These are phyloP conservation scores for Melanophora roralis DNA, from an alignment of 2,888 invertebrate species.

Conservation along the genomic window DNA sequence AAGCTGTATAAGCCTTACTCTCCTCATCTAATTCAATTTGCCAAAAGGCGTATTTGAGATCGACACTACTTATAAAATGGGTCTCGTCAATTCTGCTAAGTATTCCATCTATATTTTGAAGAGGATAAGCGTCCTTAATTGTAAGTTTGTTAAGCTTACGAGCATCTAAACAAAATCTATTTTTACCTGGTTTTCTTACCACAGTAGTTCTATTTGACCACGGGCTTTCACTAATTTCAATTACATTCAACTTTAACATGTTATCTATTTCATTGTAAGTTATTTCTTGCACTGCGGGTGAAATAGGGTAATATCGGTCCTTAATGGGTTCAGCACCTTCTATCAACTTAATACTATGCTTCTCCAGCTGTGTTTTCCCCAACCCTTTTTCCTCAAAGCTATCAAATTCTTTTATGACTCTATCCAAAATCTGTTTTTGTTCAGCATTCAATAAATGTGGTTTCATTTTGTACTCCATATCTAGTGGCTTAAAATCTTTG, in stretches of 20 bases:
- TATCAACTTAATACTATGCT: slow-evolving; percentile 44
- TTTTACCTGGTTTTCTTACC: slow-evolving; percentile 43
- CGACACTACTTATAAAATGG: slow-evolving; percentile 66
- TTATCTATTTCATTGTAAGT: slow-evolving; percentile 61
- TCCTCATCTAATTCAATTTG: slow-evolving; percentile 36
- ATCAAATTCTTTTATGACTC: not conserved
- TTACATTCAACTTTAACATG: slow-evolving; percentile 67
- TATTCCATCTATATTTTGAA: slow-evolving; percentile 27
- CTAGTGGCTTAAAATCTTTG: not conserved
- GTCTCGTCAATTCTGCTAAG: slow-evolving; percentile 63
- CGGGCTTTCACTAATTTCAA: slow-evolving; percentile 66
- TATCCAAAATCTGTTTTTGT: slow-evolving; percentile 1
- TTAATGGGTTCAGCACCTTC: slow-evolving; percentile 52
- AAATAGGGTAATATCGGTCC: slow-evolving; percentile 18
- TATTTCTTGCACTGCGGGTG: not conserved
- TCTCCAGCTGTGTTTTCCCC: slow-evolving; percentile 11
- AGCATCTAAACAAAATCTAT: slow-evolving; percentile 44
- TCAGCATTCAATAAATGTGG: not conserved
- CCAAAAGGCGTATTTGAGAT: slow-evolving; percentile 52
- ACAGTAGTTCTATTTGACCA: slow-evolving; percentile 61
- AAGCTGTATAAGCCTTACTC: slow-evolving; percentile 34
- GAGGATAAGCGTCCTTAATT: slow-evolving; percentile 6
- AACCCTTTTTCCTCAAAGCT: slow-evolving; percentile 11
- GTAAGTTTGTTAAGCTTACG: slow-evolving; percentile 39
- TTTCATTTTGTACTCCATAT: not conserved